Evolutionary conservation across 1,140 invertebrate genomes (phyloP), one percentile per base, ranked within the genome.

Genomic region (Pseudomyrmex cubaensis): DNA sequence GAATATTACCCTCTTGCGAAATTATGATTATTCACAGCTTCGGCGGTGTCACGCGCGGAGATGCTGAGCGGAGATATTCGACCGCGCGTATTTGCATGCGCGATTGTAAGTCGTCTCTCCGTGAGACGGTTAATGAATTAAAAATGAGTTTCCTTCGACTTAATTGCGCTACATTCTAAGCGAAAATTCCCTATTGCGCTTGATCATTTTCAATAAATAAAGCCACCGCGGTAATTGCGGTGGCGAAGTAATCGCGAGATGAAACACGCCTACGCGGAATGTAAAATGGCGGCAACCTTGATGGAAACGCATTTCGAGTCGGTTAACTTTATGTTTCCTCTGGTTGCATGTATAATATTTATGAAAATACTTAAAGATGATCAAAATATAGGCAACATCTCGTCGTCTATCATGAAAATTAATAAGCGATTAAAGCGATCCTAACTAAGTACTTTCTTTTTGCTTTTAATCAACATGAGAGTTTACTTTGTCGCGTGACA

Each of bases 171-270:
- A 80, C 44, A 80, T 72, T 70, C 44, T 59, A 59, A 80, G 46
- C 54, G 56, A 80, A 80, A 35, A 35, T 35, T 7, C 50, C 12
- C 66, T 13, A 54, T 22, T 22, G 59, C 35, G 35, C 35, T 63
- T 82, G 75, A 82, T 82, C 35, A 22, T 82, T 56, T 56, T 50
- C 70, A 17, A 82, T 82, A 82, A 82, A 82, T 82, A 63, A 75
- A 63, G 46, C 48, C 20, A 20, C 20, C 25, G 70, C 13, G 25
- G n/a, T 82, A 82, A 82, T 82, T 82, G 25, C 70, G 17, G 8
- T 20, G n/a, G 69, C n/a, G n/a, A 50, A 12, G 78, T 75, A 22
- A 54, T 56, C 78, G 70, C 13, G 72, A 75, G 64, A 82, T 82
- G 25, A 35, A 82, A 20, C 63, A 64, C 78, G 70, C 69, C 69